phyloP scores from a whole-genome alignment of 2,888 invertebrate genomes.

The Serrognathus titanus region DNA sequence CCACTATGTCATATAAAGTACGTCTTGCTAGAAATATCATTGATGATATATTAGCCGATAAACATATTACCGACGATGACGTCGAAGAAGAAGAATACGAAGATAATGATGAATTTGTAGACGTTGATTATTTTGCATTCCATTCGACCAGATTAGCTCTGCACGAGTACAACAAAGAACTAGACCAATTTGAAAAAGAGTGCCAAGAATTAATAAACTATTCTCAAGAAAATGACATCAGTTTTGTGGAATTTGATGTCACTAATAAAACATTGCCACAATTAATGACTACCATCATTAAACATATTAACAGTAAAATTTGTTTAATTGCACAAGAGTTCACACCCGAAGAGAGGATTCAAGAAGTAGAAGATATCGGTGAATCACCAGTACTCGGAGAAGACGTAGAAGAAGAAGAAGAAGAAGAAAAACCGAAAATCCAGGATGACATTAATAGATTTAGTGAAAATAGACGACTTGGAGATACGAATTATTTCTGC shows the following conservation, averaged over 20 bases:
- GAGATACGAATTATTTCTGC: conserved; percentile 60
- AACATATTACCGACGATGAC: conserved; percentile 16
- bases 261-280: conserved; percentile 34
- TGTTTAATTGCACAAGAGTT: conserved; percentile 49
- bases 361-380: conserved; percentile 52
- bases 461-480: conserved; percentile 46
- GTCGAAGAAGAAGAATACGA: not conserved
- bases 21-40: conserved; percentile 23
- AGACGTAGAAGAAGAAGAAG: conserved; percentile 38
- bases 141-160: conserved; percentile 12
- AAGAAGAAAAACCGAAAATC: conserved; percentile 42
- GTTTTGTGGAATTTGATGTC: conserved; percentile 23
- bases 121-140: conserved; percentile 15
- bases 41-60: conserved; percentile 20
- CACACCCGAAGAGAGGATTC: conserved; percentile 50
- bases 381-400: conserved; percentile 47
- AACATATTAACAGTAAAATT: conserved; percentile 37
- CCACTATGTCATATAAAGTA: conserved; percentile 21
- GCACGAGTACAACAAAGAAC: conserved; percentile 2
- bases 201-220: conserved; percentile 23
- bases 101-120: conserved; percentile 7
- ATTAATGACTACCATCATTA: conserved; percentile 36
- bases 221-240: conserved; percentile 10
- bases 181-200: conserved; percentile 24
- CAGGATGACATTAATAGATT: conserved; percentile 24